Conservation (phyloP, 2,113 vertebrate genomes). For the Istiophorus platypterus region DNA sequence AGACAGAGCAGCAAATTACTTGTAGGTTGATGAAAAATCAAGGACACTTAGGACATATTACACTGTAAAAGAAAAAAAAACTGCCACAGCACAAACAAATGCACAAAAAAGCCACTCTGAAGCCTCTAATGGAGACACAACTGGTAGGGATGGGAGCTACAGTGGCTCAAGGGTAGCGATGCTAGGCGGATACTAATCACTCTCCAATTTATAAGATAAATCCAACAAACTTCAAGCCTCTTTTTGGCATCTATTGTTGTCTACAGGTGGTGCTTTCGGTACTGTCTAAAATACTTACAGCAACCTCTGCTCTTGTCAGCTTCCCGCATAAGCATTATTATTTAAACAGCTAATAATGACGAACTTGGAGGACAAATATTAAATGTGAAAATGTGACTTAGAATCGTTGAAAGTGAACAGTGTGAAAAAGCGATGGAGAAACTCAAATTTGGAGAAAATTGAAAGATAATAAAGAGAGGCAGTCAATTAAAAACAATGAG, state of each 20-base stretch:
- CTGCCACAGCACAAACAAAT: slow-evolving; percentile 16
- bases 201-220: not conserved
- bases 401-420: not conserved
- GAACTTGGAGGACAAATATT: not conserved
- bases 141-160: not conserved
- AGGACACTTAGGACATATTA: not conserved
- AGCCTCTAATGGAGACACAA: slow-evolving; percentile 10
- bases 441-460: not conserved
- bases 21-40: not conserved
- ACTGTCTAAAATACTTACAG: slow-evolving; percentile 5
- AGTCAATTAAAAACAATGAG: slow-evolving; percentile 29
- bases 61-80: not conserved
- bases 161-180: not conserved
- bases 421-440: not conserved
- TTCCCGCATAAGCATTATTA: not conserved
- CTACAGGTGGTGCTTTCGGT: not conserved
- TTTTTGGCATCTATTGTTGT: slow-evolving; percentile 10
- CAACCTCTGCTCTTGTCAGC: slow-evolving; percentile 3
- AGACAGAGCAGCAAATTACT: not conserved
- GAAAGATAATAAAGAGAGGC: not conserved
- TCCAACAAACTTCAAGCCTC: not conserved
- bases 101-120: not conserved
- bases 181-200: not conserved
- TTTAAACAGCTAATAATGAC: not conserved
- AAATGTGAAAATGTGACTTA: not conserved